Percentiles rank a stretch among this genome's conserved stretches.
These are phyloP conservation scores for Drosophila fulvimacula DNA, from an alignment of 2,888 invertebrate genomes.

Conservation along the genomic window DNA sequence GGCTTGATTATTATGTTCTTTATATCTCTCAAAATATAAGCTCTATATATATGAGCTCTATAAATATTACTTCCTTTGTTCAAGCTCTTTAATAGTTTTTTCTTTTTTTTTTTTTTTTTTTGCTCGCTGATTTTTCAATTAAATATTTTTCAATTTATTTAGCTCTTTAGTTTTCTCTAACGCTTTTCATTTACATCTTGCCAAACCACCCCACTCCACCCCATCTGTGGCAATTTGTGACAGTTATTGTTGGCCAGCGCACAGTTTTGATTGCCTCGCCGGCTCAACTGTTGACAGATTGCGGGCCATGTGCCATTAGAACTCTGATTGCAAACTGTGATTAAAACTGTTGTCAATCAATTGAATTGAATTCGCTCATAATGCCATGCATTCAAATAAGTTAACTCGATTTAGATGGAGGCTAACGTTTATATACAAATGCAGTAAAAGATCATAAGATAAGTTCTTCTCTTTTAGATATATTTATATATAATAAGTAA, in stretches of 20 bases:
- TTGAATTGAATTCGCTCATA: slow-evolving; percentile 14
- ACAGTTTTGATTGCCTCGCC: slow-evolving; percentile 73
- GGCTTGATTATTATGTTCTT: slow-evolving; percentile 30
- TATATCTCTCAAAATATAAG: slow-evolving; percentile 18
- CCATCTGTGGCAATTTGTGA: slow-evolving; percentile 66
- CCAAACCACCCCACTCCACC: slow-evolving; percentile 27
- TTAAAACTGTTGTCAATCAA: slow-evolving; percentile 56
- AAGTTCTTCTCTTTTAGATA: background rate
- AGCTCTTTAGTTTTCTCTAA: slow-evolving; percentile 60
- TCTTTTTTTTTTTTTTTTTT: slow-evolving; percentile 47
- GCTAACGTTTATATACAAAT: background rate
- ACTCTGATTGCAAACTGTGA: slow-evolving; percentile 46
- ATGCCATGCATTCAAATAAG: slow-evolving; percentile 15
- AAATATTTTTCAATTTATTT: slow-evolving; percentile 59
- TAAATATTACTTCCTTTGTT: slow-evolving; percentile 41
- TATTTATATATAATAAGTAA: background rate
- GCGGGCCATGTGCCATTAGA: slow-evolving; percentile 39
- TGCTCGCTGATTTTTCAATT: slow-evolving; percentile 71
- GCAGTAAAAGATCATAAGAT: background rate
- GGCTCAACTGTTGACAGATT: slow-evolving; percentile 59
- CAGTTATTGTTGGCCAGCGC: slow-evolving; percentile 61
- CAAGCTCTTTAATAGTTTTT: slow-evolving; percentile 54
- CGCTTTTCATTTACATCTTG: slow-evolving; percentile 49
- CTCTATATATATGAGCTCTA: too few species aligned
- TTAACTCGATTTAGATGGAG: slow-evolving; percentile 5